Evolutionary conservation across 2,797 vertebrate species (phyloP).

Genomic region (Propithecus deckenii): DNA sequence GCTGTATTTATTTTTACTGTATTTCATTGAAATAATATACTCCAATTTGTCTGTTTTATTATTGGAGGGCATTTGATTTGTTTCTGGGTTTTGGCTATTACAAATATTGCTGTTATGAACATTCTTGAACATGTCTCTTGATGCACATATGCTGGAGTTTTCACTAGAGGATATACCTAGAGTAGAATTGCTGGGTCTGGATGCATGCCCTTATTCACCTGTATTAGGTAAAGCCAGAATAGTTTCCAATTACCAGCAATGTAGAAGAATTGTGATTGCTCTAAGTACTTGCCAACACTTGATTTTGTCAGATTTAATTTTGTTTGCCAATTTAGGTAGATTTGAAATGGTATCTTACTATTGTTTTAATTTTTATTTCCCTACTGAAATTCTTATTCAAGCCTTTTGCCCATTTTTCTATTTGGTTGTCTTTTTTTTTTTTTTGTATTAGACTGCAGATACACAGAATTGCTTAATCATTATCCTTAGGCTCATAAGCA

Average conservation of each 20-base stretch:
- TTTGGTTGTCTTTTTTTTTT: not conserved
- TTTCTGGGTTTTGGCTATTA: not conserved
- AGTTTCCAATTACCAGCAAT: not conserved
- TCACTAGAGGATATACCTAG: not conserved
- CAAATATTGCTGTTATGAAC: not conserved
- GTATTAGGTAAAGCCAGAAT: not conserved
- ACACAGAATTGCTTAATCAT: not conserved
- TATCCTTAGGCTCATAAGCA: not conserved
- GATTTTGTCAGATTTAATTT: not conserved
- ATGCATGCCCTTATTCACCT: not conserved
- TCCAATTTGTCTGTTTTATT: not conserved
- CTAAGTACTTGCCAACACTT: not conserved
- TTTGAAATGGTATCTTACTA: not conserved
- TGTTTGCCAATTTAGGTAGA: not conserved
- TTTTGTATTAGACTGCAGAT: not conserved
- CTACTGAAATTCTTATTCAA: not conserved
- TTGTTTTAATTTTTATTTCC: not conserved
- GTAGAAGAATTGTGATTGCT: not conserved
- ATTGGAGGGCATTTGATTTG: not conserved
- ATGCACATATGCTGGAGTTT: not conserved
- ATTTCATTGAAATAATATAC: not conserved
- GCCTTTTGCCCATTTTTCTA: not conserved
- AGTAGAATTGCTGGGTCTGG: not conserved
- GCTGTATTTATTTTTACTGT: constrained; percentile 17
- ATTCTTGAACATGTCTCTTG: not conserved